Conservation (phyloP, 2,888 invertebrate species). For the Xylota sylvarum region DNA sequence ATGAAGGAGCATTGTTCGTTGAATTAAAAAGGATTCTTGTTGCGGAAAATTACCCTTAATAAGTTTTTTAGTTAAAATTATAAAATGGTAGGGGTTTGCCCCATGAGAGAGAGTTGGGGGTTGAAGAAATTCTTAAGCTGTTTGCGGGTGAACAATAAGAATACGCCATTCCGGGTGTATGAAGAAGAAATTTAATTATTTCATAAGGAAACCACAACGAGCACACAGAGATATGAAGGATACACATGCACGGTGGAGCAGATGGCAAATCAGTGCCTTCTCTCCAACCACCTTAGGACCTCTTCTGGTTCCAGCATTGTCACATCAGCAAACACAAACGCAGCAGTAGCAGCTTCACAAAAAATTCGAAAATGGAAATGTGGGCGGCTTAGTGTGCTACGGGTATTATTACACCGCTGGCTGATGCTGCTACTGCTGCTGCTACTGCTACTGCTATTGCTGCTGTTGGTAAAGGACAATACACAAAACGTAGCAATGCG, state of each 20-base stretch:
- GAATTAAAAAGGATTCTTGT: constrained; percentile 30
- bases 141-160: constrained; percentile 47
- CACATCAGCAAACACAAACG: constrained; percentile 34
- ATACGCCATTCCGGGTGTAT: background rate
- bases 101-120: background rate
- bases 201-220: constrained; percentile 32
- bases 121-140: background rate
- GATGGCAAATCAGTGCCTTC: constrained; percentile 32
- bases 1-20: constrained; percentile 25
- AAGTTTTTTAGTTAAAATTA: constrained; percentile 31
- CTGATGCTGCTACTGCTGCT: background rate
- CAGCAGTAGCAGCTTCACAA: constrained; percentile 2
- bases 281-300: background rate
- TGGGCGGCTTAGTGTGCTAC: constrained; percentile 11
- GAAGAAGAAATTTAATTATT: constrained; percentile 38
- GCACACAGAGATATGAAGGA: constrained; percentile 1
- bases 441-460: constrained; percentile 3
- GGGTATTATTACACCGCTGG: constrained; percentile 35
- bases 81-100: background rate
- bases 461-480: constrained; percentile 25
- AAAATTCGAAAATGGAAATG: constrained; percentile 50
- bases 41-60: constrained; percentile 50
- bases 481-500: constrained; percentile 19
- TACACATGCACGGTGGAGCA: constrained; percentile 38
- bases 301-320: constrained; percentile 3